Percentiles rank a stretch among this genome's conserved stretches.
Evolutionary conservation across 35 echinoderm and acorn worm species (phyloP).

Genomic region (Lytechinus pictus): DNA sequence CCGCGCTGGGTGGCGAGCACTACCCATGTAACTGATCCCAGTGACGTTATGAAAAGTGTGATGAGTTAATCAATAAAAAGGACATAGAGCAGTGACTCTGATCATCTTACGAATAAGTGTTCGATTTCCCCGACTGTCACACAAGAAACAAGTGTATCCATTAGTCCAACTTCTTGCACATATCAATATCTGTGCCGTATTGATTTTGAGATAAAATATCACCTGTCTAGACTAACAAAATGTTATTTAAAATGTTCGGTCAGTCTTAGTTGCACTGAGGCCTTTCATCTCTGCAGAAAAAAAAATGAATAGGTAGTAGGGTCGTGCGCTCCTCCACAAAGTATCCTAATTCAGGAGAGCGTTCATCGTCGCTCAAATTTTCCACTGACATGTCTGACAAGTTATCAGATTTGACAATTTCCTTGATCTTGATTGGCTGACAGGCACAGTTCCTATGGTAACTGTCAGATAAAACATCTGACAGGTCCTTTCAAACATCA

Average conservation of each 20-base stretch:
- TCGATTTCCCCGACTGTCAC: no score
- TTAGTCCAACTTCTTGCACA: background rate
- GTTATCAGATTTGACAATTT: no score
- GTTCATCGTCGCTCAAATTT: no score
- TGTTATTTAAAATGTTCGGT: background rate
- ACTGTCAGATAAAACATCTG: no score
- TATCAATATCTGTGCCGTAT: background rate
- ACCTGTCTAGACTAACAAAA: background rate
- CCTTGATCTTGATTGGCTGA: no score
- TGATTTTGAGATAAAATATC: background rate
- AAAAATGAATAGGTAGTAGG: no score
- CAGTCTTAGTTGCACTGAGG: background rate
- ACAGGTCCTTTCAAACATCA: no score
- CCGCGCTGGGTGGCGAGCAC: background rate
- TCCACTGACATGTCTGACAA: no score
- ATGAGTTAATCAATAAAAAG: conserved; percentile 7
- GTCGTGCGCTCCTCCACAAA: no score
- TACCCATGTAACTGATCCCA: background rate
- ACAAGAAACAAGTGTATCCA: background rate
- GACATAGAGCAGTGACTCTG: background rate
- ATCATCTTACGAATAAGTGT: background rate
- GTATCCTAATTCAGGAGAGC: no score
- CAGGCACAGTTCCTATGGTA: no score
- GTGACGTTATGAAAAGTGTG: background rate
- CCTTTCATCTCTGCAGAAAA: background rate